Evolutionary conservation across 2,113 vertebrate species (phyloP).

Genomic region (Melospiza georgiana): DNA sequence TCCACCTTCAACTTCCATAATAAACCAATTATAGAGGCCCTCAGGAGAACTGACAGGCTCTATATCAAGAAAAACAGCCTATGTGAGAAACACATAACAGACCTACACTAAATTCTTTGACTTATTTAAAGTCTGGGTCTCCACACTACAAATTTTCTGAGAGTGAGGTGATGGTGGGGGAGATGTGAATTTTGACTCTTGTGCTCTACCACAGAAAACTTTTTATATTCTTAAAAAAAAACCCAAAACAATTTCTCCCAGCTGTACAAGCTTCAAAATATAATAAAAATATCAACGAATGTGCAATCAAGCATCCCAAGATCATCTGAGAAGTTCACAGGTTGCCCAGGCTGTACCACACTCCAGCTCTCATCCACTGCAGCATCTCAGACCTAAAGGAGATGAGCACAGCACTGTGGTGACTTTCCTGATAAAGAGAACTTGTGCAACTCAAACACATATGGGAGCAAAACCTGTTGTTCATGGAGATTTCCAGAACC

Average conservation of each 20-base stretch:
- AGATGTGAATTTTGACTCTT: background rate
- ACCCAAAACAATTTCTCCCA: background rate
- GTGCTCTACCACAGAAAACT: background rate
- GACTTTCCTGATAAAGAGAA: background rate
- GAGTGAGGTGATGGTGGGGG: background rate
- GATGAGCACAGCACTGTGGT: background rate
- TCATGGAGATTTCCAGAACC: background rate
- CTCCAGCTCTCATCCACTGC: background rate
- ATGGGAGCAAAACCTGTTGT: background rate
- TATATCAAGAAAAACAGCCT: background rate
- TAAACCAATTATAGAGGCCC: background rate
- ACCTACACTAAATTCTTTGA: background rate
- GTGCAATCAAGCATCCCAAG: background rate
- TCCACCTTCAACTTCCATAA: background rate
- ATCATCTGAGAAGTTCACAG: background rate
- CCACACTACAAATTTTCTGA: background rate
- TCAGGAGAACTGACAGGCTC: background rate
- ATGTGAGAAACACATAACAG: background rate
- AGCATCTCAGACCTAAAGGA: background rate
- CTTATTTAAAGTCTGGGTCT: background rate
- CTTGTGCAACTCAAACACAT: background rate
- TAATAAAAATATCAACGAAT: background rate
- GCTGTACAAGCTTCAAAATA: background rate
- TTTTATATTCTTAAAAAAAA: background rate
- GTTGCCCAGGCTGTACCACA: background rate